Conservation (phyloP, 2,113 vertebrate species). For the Symphodus melops region DNA sequence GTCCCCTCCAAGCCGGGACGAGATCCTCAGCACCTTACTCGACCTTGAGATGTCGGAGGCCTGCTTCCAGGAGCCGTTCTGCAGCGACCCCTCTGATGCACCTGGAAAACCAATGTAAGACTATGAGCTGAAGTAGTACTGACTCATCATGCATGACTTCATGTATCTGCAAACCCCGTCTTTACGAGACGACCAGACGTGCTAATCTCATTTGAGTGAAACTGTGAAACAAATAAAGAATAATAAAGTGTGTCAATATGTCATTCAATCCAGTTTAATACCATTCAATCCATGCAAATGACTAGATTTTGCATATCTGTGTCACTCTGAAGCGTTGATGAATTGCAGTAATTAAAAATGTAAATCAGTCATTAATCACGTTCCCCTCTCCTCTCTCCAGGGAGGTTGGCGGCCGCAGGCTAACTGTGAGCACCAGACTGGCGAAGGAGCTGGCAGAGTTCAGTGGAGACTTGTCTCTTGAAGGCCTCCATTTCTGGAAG, state of each 20-base stretch:
- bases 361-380: constrained; percentile 4
- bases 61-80: constrained; percentile 95
- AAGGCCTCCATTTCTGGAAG: constrained; percentile 97
- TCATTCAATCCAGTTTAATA: background rate
- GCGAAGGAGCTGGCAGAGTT: constrained; percentile 91
- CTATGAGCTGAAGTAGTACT: background rate
- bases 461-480: constrained; percentile 91
- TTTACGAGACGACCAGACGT: background rate
- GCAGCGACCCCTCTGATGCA: constrained; percentile 94
- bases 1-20: constrained; percentile 96
- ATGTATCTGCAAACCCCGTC: too few relatives aligned
- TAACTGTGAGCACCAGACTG: constrained; percentile 90
- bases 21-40: constrained; percentile 92
- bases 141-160: too few relatives aligned
- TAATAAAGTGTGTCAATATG: too few relatives aligned
- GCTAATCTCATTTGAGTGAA: background rate
- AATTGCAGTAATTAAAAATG: constrained; percentile 1
- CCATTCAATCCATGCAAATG: background rate
- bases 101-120: constrained; percentile 94
- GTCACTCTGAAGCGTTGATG: constrained; percentile 1
- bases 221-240: too few relatives aligned
- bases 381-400: constrained; percentile 75
- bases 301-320: background rate
- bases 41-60: constrained; percentile 95
- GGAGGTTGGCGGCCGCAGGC: constrained; percentile 91